Percentiles rank a stretch among this genome's conserved stretches.
These are phyloP conservation scores for Isoperla grammatica DNA, from an alignment of 2,888 invertebrate species.

Conservation along the genomic window DNA sequence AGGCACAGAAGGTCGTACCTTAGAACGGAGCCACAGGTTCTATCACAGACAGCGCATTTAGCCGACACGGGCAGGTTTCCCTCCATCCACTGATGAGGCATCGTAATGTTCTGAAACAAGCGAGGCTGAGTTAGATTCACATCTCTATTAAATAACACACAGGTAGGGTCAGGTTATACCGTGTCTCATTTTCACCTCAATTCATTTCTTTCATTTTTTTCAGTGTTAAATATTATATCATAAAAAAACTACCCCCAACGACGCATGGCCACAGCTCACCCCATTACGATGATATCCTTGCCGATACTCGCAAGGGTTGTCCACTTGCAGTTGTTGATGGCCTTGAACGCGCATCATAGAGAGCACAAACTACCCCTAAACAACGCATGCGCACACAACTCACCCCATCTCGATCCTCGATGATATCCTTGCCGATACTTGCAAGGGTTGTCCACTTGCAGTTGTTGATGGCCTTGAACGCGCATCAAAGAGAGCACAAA, in stretches of 20 bases:
- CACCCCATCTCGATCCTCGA: slow-evolving; percentile 89
- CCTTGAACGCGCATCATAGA: slow-evolving; percentile 89
- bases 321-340: slow-evolving; percentile 96
- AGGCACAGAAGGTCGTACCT: too few relatives aligned
- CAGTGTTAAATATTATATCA: too few relatives aligned
- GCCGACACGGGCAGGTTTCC: slow-evolving; percentile 94
- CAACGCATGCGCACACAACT: too few relatives aligned
- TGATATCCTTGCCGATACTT: slow-evolving; percentile 87
- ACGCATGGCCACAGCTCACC: too few relatives aligned
- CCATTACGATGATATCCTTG: slow-evolving; percentile 87
- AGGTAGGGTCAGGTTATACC: too few relatives aligned
- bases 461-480: slow-evolving; percentile 84
- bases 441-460: slow-evolving; percentile 98
- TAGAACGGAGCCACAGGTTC: slow-evolving; percentile 93
- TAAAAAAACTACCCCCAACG: too few relatives aligned
- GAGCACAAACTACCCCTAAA: too few relatives aligned
- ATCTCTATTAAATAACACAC: too few relatives aligned
- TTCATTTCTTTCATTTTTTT: too few relatives aligned
- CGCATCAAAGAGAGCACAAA: too few relatives aligned
- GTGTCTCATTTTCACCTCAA: too few relatives aligned
- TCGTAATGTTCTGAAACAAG: slow-evolving; percentile 68
- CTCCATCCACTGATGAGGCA: slow-evolving; percentile 99
- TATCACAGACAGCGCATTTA: slow-evolving; percentile 88
- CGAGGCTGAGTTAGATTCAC: too few relatives aligned
- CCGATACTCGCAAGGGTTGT: slow-evolving; percentile 92